Base-by-base conservation (phyloP, 2,113 vertebrate species). In the Petaurus breviceps region DNA sequence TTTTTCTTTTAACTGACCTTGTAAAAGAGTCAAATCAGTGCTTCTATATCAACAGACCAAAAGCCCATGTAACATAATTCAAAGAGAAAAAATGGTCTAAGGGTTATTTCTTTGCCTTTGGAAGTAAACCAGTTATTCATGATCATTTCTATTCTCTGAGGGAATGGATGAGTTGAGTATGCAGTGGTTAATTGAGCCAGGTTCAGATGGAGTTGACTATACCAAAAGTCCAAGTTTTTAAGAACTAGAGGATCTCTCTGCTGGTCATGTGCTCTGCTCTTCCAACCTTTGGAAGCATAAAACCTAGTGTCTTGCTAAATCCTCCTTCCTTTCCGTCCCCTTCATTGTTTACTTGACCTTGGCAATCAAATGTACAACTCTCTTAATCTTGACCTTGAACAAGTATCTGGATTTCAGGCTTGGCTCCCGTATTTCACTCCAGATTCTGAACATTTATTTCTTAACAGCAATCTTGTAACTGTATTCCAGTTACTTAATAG, bases 31-130 rank as follows among this genome's bases (percentile, higher is more conserved):
- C 31, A 93, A 89, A 93, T 53, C 1, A 61, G 23, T 94, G 68
- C 19, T 23, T 84, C 16, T 84, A 8, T 84, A 84, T 94, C 93
- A 97, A 94, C n/a, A 89, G 54, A 51, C 0, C 95, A n/a, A 96
- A 54, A 94, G 90, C 1, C 37, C n/a, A 84, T 23, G n/a, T 43
- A 54, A 47, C 37, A 93, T n/a, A 90, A 91, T 94, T 95, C 51
- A 37, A 97, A 92, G 68, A 19, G 68, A 57, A 91, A 90, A 95
- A 25, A 90, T 16, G 77, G 3, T 19, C 47, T 89, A 90, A 57
- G 52, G 0, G 31, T 91, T 89, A n/a, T 11, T 55, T 84, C 46
- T 90, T 90, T 91, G n/a, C 89, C 94, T 77, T 90, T 94, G 47
- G 90, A 95, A 92, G 3, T 2, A 97, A 94, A 90, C 22, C 7